phyloP scores from a whole-genome alignment of 2,888 invertebrate genomes.

The Pyrrhia umbra region DNA sequence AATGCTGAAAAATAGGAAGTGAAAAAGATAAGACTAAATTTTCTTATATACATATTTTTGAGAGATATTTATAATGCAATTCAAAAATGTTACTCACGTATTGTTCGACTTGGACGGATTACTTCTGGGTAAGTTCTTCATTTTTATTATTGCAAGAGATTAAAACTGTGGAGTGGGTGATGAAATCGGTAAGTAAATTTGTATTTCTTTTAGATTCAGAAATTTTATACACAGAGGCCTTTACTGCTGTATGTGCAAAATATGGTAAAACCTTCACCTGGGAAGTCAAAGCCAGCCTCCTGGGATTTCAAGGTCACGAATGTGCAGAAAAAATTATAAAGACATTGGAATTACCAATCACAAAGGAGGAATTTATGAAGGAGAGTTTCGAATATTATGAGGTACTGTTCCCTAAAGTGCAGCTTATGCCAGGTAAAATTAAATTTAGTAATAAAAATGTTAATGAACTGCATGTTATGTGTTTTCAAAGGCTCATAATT shows the following conservation, averaged over 20 bases:
- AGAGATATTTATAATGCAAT: constrained; percentile 70
- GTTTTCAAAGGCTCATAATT: not conserved
- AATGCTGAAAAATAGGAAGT: constrained; percentile 10
- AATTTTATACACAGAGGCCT: constrained; percentile 92
- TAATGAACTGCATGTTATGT: constrained; percentile 45
- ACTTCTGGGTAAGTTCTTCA: constrained; percentile 83
- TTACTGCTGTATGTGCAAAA: constrained; percentile 91
- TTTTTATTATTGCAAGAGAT: constrained; percentile 16
- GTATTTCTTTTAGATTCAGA: constrained; percentile 93
- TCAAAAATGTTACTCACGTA: constrained; percentile 89
- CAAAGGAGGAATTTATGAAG: constrained; percentile 91
- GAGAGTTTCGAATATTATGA: constrained; percentile 88
- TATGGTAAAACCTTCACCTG: constrained; percentile 94
- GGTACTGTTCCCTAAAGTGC: constrained; percentile 90
- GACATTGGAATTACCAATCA: constrained; percentile 91
- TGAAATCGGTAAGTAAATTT: constrained; percentile 4
- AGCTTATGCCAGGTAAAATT: constrained; percentile 93
- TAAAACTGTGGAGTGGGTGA: not conserved
- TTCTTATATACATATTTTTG: constrained; percentile 35
- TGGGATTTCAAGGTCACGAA: constrained; percentile 92
- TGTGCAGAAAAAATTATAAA: constrained; percentile 91
- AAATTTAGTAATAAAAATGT: constrained; percentile 39
- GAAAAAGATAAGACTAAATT: constrained; percentile 44
- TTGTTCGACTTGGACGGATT: constrained; percentile 91
- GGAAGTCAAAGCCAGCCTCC: constrained; percentile 93